These are phyloP conservation scores for Apantesis nais DNA, from an alignment of 2,888 invertebrate species.

Conservation along the genomic window DNA sequence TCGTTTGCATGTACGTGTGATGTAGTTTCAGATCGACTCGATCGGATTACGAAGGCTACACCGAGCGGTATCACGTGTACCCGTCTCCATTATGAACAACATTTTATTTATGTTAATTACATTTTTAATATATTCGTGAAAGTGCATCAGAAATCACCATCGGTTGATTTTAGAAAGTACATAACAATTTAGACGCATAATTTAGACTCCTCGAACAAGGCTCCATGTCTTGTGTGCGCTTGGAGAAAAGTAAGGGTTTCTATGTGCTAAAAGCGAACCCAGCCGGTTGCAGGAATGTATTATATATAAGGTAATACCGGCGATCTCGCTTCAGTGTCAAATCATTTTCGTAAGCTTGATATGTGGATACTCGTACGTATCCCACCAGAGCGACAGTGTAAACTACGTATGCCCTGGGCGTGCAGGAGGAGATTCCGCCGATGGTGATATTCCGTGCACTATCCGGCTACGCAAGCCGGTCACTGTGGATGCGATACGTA, in stretches of 20 bases:
- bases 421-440: conserved; percentile 7
- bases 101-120: conserved; percentile 3
- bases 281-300: not conserved
- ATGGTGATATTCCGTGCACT: conserved; percentile 19
- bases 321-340: not conserved
- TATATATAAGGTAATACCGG: not conserved
- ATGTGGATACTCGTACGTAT: not conserved
- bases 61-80: not conserved
- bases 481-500: conserved; percentile 32
- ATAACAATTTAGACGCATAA: not conserved
- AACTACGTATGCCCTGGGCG: not conserved
- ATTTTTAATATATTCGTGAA: not conserved
- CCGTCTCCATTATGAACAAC: conserved; percentile 7
- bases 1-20: conserved; percentile 12
- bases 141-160: conserved; percentile 23
- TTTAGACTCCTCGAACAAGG: not conserved
- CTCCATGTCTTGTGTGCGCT: not conserved
- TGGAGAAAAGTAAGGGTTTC: not conserved
- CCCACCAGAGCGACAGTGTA: not conserved
- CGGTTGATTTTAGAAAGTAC: conserved; percentile 8
- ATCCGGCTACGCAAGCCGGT: conserved; percentile 11
- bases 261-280: not conserved
- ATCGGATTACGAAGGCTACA: not conserved
- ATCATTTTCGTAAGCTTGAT: not conserved
- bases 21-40: conserved; percentile 1